Conservation (phyloP, 1,140 invertebrate genomes). For the Platorchestia sp. region DNA sequence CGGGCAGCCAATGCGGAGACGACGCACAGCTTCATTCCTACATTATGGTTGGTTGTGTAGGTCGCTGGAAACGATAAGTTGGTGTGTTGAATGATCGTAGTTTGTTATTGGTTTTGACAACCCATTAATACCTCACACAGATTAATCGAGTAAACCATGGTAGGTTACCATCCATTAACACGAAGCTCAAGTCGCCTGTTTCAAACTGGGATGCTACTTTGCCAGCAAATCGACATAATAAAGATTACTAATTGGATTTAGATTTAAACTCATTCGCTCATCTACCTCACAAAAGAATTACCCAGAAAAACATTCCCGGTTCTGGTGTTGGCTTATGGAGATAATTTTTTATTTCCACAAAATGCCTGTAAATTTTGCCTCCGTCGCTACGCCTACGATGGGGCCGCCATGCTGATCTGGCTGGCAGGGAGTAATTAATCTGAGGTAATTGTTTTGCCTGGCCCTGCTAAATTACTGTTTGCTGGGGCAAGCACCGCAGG, state of each 20-base stretch:
- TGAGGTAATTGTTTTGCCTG: background rate
- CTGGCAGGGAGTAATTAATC: background rate
- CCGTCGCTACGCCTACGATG: background rate
- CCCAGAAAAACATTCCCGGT: background rate
- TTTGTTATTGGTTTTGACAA: too few species aligned
- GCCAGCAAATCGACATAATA: background rate
- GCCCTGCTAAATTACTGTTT: background rate
- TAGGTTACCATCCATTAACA: too few species aligned
- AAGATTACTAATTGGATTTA: too few species aligned
- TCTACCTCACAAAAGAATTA: background rate
- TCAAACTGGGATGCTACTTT: background rate
- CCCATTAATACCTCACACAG: too few species aligned
- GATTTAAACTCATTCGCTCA: background rate
- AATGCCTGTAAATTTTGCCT: background rate
- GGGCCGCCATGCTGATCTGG: background rate
- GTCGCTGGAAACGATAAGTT: too few species aligned
- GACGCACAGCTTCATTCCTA: too few species aligned
- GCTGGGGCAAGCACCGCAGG: too few species aligned
- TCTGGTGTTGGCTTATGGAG: background rate
- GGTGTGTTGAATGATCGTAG: too few species aligned
- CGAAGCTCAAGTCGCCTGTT: too few species aligned
- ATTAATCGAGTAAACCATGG: too few species aligned
- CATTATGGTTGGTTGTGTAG: too few species aligned
- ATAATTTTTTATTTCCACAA: background rate
- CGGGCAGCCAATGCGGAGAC: too few species aligned